phyloP scores from a whole-genome alignment of 2,888 invertebrate genomes.

The Napeogenes inachia region DNA sequence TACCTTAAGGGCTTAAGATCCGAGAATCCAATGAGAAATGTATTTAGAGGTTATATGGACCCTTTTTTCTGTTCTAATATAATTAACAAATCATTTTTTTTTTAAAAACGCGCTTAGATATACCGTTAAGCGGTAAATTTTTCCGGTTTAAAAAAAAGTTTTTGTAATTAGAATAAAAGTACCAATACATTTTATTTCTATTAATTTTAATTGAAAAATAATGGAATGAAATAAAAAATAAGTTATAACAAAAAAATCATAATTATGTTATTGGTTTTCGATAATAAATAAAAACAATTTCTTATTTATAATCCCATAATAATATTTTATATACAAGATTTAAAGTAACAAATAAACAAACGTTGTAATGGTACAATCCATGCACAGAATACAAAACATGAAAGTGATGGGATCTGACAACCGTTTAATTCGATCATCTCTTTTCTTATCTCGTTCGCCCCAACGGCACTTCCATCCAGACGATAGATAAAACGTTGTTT shows the following conservation, averaged over 20 bases:
- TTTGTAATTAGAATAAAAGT: not conserved
- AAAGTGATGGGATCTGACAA: conserved; percentile 18
- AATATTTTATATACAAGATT: not conserved
- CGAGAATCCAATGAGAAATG: conserved; percentile 38
- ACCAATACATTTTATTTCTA: too few species aligned
- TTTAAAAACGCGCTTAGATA: not conserved
- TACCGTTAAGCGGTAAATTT: conserved; percentile 1
- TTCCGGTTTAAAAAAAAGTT: not conserved
- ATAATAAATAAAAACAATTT: too few species aligned
- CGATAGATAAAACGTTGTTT: conserved; percentile 28
- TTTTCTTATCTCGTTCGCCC: conserved; percentile 18
- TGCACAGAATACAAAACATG: conserved; percentile 21
- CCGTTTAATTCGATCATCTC: conserved; percentile 28
- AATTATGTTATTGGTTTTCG: too few species aligned
- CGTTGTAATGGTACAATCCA: conserved; percentile 10
- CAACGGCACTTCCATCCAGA: conserved; percentile 24
- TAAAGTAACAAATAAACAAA: not conserved
- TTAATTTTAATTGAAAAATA: too few species aligned
- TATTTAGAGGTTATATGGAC: conserved; percentile 20
- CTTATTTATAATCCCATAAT: not conserved
- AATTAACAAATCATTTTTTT: conserved; percentile 17
- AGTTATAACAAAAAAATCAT: too few species aligned
- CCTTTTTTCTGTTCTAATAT: conserved; percentile 17
- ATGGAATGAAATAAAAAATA: too few species aligned
- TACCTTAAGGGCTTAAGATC: conserved; percentile 45